These are phyloP conservation scores for Hydroisotoma schaefferi DNA, from an alignment of 2,888 invertebrate genomes.

Conservation along the genomic window DNA sequence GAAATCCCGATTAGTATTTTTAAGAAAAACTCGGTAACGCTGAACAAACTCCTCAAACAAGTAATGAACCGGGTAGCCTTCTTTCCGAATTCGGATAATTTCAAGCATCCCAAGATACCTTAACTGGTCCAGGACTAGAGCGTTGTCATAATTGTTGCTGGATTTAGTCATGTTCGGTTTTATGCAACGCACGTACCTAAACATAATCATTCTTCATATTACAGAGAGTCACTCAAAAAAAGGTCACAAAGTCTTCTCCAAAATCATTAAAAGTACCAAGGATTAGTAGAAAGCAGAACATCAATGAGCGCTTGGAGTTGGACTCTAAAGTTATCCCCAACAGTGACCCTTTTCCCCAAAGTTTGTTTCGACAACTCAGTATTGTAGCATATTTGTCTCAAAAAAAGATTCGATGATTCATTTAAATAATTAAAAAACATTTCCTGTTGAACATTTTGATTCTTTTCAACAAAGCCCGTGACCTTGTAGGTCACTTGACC, in stretches of 20 bases:
- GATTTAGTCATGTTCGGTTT: constrained; percentile 84
- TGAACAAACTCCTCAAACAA: constrained; percentile 69
- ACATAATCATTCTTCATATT: too few relatives aligned
- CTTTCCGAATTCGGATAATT: constrained; percentile 83
- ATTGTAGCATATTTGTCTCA: constrained; percentile 53
- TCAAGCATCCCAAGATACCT: constrained; percentile 90
- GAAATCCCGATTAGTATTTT: too few relatives aligned
- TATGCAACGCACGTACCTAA: constrained; percentile 71
- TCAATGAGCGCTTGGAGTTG: constrained; percentile 85
- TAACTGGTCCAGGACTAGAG: constrained; percentile 78
- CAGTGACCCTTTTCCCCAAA: constrained; percentile 53
- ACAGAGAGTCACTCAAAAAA: not conserved
- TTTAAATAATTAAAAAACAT: constrained; percentile 87
- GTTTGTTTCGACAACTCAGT: too few relatives aligned
- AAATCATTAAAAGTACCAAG: constrained; percentile 59
- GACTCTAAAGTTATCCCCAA: constrained; percentile 82
- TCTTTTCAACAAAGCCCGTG: constrained; percentile 86
- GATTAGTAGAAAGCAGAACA: constrained; percentile 81
- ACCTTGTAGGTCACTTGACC: constrained; percentile 78
- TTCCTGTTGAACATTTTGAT: constrained; percentile 87
- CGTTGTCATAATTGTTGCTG: constrained; percentile 72
- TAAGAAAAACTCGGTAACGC: too few relatives aligned
- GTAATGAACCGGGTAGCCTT: constrained; percentile 84
- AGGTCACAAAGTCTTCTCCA: not conserved
- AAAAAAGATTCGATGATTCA: constrained; percentile 75